Evolutionary conservation across 1,140 invertebrate species (phyloP).

Genomic region (Aethina tumida): DNA sequence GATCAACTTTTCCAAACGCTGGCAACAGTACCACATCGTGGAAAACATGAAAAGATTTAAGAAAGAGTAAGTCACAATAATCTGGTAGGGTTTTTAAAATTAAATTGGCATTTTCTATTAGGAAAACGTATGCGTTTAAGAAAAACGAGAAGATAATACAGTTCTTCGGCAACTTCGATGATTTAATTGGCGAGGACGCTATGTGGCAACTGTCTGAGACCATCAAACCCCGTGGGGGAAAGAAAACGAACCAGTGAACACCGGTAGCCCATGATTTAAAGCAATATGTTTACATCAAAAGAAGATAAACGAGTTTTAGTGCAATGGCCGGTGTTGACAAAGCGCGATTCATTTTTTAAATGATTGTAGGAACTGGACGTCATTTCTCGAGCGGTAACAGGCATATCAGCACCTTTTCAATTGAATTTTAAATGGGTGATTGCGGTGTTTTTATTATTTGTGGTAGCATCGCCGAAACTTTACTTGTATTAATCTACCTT

Average conservation of each 20-base stretch:
- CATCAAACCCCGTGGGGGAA: conserved; percentile 81
- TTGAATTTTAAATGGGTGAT: no score
- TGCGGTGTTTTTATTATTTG: no score
- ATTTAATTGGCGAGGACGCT: conserved; percentile 88
- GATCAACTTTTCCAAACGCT: conserved; percentile 95
- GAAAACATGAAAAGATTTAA: conserved; percentile 96
- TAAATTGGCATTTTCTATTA: conserved; percentile 28
- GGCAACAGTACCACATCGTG: conserved; percentile 96
- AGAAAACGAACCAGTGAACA: conserved; percentile 34
- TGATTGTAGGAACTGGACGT: no score
- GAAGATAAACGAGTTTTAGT: conserved; percentile 22
- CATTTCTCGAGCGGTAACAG: no score
- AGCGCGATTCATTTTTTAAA: no score
- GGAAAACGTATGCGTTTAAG: conserved; percentile 73
- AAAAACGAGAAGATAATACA: conserved; percentile 87
- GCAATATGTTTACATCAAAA: no score
- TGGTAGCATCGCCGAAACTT: no score
- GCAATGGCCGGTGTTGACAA: no score
- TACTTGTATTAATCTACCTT: no score
- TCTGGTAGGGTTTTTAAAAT: not conserved
- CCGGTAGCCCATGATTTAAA: conserved; percentile 3
- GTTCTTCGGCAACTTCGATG: conserved; percentile 95
- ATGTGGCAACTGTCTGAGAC: conserved; percentile 96
- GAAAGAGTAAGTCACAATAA: conserved; percentile 61
- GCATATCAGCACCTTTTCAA: no score